Conservation (phyloP, 2,113 vertebrate species). For the Mirza zaza region DNA sequence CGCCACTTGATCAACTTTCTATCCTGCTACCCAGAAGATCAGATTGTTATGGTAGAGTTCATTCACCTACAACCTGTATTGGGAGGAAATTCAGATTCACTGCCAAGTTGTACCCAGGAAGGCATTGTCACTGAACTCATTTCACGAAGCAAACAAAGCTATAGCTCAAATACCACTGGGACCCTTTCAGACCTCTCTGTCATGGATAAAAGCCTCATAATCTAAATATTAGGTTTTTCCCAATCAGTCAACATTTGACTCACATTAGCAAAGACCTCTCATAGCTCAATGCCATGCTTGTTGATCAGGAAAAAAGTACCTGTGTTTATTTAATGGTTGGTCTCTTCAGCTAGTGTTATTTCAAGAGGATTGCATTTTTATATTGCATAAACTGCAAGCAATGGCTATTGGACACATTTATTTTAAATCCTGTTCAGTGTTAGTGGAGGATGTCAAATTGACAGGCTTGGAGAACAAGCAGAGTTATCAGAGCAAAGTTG, state of each 20-base stretch:
- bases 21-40: background rate
- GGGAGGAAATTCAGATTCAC: background rate
- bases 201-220: background rate
- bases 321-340: conserved; percentile 31
- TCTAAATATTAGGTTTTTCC: conserved; percentile 23
- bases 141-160: conserved; percentile 15
- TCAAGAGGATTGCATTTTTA: conserved; percentile 48
- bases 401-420: background rate
- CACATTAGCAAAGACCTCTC: conserved; percentile 38
- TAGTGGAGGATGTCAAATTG: conserved; percentile 16
- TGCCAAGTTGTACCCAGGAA: background rate
- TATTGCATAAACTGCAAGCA: conserved; percentile 14
- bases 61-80: background rate
- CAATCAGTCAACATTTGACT: background rate
- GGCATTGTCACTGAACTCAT: conserved; percentile 22
- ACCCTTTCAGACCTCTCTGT: background rate
- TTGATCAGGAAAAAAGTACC: conserved; percentile 32
- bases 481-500: background rate
- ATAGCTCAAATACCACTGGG: background rate
- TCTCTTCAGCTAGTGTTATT: conserved; percentile 56
- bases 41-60: background rate
- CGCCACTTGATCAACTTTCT: background rate
- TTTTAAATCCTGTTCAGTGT: conserved; percentile 7
- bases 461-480: background rate
- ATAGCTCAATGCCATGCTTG: background rate